Percentiles rank a stretch among this genome's conserved stretches.
Conservation (phyloP, 2,113 vertebrate genomes). For the Chloroceryle aenea region DNA sequence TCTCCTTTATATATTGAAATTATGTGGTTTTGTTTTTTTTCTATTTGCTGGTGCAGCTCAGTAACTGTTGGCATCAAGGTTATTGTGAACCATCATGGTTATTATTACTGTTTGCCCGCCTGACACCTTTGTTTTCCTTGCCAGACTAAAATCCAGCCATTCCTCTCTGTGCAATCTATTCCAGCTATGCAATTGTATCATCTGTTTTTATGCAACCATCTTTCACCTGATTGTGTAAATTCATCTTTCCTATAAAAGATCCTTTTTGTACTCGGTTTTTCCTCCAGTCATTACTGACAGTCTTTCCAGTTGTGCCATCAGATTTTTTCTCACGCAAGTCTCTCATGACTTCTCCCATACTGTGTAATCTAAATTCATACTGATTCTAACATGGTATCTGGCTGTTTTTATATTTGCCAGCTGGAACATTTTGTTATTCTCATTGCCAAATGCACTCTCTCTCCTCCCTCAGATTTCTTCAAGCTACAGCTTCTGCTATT, state of each 20-base stretch:
- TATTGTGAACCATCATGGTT: neutral
- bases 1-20: conserved; percentile 58
- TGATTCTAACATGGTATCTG: neutral
- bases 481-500: conserved; percentile 1
- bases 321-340: conserved; percentile 38
- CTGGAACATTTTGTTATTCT: neutral
- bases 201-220: conserved; percentile 5
- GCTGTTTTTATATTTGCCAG: conserved; percentile 34
- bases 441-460: neutral
- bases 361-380: neutral
- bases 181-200: conserved; percentile 14
- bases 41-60: neutral
- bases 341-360: conserved; percentile 18
- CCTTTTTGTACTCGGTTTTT: conserved; percentile 1
- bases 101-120: neutral
- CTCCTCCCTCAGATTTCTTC: neutral
- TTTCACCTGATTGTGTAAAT: conserved; percentile 36
- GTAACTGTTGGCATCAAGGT: conserved; percentile 9
- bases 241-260: neutral
- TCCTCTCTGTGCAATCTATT: neutral
- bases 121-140: conserved; percentile 44
- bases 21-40: neutral
- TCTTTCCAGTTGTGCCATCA: conserved; percentile 13
- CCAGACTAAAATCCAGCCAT: conserved; percentile 6
- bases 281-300: neutral